Base-by-base conservation (phyloP, 2,888 invertebrate genomes). In the Euphydryas editha region DNA sequence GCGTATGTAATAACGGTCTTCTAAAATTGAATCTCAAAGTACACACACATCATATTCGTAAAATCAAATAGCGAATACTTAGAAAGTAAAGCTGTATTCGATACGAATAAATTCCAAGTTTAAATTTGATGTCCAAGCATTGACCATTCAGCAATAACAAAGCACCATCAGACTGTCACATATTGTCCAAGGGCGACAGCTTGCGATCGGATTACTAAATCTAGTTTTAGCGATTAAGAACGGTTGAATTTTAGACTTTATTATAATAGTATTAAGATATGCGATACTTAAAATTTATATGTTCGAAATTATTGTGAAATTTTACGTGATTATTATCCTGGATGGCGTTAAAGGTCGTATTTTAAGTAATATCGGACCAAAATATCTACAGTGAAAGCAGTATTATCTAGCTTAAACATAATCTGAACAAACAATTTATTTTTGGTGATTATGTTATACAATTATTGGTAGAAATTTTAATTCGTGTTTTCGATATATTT, bases 101-200 rank as follows among this genome's bases (percentile, higher is more conserved):
- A 65, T 59, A 54, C n/a, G 46, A 49, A 63, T 51, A 18, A 51
- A 63, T n/a, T 55, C 37, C 44, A 21, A 37, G 21, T 21, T 37
- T 24, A 64, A 57, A 65, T 59, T 59, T 62, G 61, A 64, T 59
- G 47, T 49, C 42, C 37, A 44, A 62, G 62, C 64, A 54, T 17
- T 67, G 66, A 62, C 51, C 56, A 59, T 47, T 37, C 46, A 21
- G 59, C 57, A 67, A 67, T 67, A 64, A 67, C 62, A 62, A 59
- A 59, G 49, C 46, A 54, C 54, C 59, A 67, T 67, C 54, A 10
- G 13, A 59, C 62, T 24, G 64, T 58, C 69, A 67, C 67, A 69
- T 65, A 64, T 65, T 65, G 67, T 54, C 63, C 36, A 21, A 42
- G 15, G 39, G 62, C 67, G 71, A 62, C 71, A 71, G 70, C 68